Evolutionary conservation across 2,888 invertebrate species (phyloP).

Genomic region (Steinernema carpocapsae): DNA sequence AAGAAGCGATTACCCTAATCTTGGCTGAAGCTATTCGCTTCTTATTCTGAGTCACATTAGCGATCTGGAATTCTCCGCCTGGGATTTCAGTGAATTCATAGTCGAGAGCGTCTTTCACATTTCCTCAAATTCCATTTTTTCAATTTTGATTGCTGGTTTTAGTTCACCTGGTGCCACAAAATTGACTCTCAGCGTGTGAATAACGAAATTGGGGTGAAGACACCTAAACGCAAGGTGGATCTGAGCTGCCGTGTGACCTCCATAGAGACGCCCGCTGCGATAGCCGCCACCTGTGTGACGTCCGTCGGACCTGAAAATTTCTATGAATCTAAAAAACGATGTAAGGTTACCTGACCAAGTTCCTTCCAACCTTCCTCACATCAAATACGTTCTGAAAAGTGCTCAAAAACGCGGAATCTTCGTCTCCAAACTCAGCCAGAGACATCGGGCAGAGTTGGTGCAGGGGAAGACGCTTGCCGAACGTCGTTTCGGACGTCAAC

Average conservation of each 20-base stretch:
- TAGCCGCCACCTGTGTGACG: neutral
- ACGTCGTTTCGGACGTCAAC: neutral
- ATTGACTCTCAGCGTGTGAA: constrained; percentile 1
- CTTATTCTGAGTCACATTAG: neutral
- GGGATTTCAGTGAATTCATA: neutral
- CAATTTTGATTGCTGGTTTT: neutral
- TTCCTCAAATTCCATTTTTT: neutral
- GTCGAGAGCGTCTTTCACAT: neutral
- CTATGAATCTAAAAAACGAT: neutral
- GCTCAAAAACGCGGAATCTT: neutral
- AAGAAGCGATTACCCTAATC: neutral
- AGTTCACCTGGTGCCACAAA: neutral
- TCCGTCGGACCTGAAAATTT: neutral
- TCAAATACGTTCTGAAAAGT: neutral
- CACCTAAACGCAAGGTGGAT: neutral
- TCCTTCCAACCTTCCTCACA: neutral
- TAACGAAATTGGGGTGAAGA: neutral
- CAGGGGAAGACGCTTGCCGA: neutral
- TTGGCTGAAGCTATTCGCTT: neutral
- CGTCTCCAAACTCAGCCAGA: neutral
- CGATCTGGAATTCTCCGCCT: neutral
- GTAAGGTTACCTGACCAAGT: neutral
- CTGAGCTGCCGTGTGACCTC: constrained; percentile 4
- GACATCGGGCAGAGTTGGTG: neutral
- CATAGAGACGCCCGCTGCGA: neutral